These are phyloP conservation scores for Arizona elegans DNA, from an alignment of 2,113 vertebrate species.

Conservation along the genomic window DNA sequence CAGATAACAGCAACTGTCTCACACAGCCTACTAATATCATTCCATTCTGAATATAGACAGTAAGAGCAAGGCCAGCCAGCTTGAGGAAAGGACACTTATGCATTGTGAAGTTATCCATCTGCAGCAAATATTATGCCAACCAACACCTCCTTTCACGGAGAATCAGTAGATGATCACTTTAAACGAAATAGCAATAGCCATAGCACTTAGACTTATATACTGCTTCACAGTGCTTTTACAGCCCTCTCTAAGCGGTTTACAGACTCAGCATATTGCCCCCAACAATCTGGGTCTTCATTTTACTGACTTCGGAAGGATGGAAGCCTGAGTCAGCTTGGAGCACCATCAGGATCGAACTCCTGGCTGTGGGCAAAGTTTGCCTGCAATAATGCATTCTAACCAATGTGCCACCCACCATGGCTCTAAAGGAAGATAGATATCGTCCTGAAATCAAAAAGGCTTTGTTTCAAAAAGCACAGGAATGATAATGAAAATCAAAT, in stretches of 20 bases:
- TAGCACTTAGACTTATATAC: neutral
- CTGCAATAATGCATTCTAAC: neutral
- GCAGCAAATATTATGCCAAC: neutral
- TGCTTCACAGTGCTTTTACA: neutral
- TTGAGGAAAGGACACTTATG: neutral
- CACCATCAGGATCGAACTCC: neutral
- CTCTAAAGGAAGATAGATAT: neutral
- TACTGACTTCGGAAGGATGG: neutral
- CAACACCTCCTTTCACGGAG: neutral
- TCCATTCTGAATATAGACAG: neutral
- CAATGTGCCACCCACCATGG: neutral
- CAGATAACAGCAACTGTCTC: neutral
- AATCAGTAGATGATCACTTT: neutral
- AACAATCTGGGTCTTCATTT: neutral
- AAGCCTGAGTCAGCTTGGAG: neutral
- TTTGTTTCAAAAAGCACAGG: neutral
- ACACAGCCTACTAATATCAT: neutral
- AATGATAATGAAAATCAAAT: neutral
- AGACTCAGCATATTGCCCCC: neutral
- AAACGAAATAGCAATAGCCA: neutral
- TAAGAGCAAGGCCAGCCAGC: neutral
- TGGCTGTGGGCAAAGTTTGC: neutral
- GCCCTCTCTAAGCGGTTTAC: neutral
- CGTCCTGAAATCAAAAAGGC: neutral
- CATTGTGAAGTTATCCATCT: neutral